Percentiles rank a stretch among this genome's conserved stretches.
These are phyloP conservation scores for Epinotia brunnichana DNA, from an alignment of 2,888 invertebrate species.

Conservation along the genomic window DNA sequence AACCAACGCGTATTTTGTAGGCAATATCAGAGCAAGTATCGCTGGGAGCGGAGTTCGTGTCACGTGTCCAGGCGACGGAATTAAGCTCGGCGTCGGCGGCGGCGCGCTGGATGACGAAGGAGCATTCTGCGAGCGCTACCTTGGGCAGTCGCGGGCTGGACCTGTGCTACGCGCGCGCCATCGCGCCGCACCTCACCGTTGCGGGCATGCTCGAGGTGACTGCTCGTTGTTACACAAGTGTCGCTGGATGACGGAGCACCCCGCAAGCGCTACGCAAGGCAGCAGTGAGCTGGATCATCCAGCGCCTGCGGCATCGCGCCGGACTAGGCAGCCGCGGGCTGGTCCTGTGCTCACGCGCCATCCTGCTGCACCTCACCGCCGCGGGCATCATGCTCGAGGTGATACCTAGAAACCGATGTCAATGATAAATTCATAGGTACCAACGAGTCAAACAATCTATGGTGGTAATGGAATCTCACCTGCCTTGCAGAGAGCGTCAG, in stretches of 20 bases:
- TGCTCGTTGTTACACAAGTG: not conserved
- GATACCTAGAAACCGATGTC: too few species aligned
- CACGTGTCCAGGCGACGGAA: conserved; percentile 67
- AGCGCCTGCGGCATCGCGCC: too few species aligned
- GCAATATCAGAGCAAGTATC: conserved; percentile 69
- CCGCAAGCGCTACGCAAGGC: not conserved
- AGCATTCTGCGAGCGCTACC: conserved; percentile 74
- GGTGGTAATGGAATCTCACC: too few species aligned
- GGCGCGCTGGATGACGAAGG: conserved; percentile 66
- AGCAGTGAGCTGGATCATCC: too few species aligned
- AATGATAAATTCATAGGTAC: too few species aligned
- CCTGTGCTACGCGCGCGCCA: conserved; percentile 71
- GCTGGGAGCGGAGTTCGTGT: conserved; percentile 75
- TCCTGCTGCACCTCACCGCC: conserved; percentile 67
- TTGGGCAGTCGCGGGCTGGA: conserved; percentile 78
- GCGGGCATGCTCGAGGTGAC: conserved; percentile 75
- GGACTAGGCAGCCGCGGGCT: conserved; percentile 59
- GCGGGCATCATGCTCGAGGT: conserved; percentile 78
- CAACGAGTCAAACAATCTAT: too few species aligned
- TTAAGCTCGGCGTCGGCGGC: conserved; percentile 75
- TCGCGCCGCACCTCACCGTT: conserved; percentile 74
- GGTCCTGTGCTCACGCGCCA: conserved; percentile 71
- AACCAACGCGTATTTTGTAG: conserved; percentile 51
- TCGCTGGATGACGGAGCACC: not conserved
- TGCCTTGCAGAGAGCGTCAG: too few species aligned